phyloP scores from a whole-genome alignment of 1,140 invertebrate genomes.

The Nasonia longicornis region DNA sequence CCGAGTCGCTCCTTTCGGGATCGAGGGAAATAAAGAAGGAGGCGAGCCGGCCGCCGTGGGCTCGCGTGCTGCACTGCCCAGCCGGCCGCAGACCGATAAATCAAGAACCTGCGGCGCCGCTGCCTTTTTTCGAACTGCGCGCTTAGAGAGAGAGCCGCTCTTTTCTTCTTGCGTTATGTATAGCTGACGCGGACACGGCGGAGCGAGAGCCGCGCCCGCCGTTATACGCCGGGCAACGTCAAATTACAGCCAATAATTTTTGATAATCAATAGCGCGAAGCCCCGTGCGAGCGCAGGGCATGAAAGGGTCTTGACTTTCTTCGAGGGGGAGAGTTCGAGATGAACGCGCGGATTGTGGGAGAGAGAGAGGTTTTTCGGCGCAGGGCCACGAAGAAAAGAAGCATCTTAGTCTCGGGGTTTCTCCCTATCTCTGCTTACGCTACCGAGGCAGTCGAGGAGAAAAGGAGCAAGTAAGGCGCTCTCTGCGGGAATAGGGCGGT shows the following conservation, averaged over 20 bases:
- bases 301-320: not conserved
- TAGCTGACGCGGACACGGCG: too few relatives aligned
- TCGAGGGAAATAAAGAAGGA: conserved; percentile 40
- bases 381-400: not conserved
- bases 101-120: conserved; percentile 54
- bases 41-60: conserved; percentile 35
- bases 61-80: conserved; percentile 42
- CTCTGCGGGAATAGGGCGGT: too few relatives aligned
- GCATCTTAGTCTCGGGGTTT: not conserved
- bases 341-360: not conserved
- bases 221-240: not conserved
- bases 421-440: not conserved
- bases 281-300: not conserved
- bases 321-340: not conserved
- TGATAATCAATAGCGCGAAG: conserved; percentile 24
- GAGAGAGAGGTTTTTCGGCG: not conserved
- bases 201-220: not conserved
- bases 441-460: conserved; percentile 10
- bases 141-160: conserved; percentile 47
- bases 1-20: not conserved
- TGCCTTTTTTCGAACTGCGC: conserved; percentile 6
- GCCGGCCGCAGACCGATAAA: conserved; percentile 59
- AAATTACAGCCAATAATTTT: conserved; percentile 29
- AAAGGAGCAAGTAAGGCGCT: conserved; percentile 5
- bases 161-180: not conserved